Conservation (phyloP, 2,113 vertebrate species). For the Arizona elegans region DNA sequence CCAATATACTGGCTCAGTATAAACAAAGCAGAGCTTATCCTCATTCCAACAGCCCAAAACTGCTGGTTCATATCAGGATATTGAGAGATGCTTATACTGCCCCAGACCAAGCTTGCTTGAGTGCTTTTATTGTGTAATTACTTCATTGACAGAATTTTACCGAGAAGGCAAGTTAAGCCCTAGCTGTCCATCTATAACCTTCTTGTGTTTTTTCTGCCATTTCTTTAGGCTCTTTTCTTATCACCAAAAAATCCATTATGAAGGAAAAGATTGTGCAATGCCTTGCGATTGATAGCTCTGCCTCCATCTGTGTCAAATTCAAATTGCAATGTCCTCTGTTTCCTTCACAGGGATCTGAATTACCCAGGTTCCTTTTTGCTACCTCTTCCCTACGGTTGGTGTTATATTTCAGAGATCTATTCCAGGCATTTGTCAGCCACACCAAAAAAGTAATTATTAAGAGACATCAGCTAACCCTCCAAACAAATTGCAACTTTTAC, state of each 20-base stretch:
- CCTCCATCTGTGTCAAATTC: background rate
- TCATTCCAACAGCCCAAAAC: background rate
- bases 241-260: background rate
- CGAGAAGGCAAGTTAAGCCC: background rate
- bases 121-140: background rate
- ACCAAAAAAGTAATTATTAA: background rate
- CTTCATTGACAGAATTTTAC: background rate
- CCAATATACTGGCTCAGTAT: background rate
- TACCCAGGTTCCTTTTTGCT: background rate
- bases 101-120: background rate
- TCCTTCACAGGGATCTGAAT: background rate
- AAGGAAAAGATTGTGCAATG: background rate
- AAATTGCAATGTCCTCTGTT: background rate
- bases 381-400: background rate
- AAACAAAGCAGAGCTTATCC: background rate
- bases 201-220: background rate
- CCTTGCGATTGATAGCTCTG: background rate
- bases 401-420: background rate
- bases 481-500: background rate
- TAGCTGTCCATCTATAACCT: background rate
- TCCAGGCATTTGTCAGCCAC: background rate
- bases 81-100: background rate
- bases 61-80: background rate
- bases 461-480: background rate
- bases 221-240: background rate